Conservation (phyloP, 1,140 invertebrate genomes). For the Adelges cooleyi region DNA sequence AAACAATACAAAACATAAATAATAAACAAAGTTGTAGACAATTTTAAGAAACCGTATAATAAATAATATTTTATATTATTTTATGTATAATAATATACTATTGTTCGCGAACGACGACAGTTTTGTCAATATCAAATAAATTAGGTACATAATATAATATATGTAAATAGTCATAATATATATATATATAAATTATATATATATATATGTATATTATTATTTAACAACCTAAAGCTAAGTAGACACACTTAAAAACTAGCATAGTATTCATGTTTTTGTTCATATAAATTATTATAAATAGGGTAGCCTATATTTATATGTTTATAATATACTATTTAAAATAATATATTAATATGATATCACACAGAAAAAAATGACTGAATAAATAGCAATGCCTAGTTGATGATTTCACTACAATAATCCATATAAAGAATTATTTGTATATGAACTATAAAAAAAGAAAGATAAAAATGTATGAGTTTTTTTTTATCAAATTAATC, state of each 20-base stretch:
- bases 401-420: conserved; percentile 15
- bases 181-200: too few relatives aligned
- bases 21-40: neutral
- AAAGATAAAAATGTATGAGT: neutral
- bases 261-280: conserved; percentile 26
- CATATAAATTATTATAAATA: conserved; percentile 26
- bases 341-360: conserved; percentile 27
- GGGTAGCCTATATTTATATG: conserved; percentile 2
- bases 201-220: conserved; percentile 23
- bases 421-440: neutral
- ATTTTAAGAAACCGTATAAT: conserved; percentile 20
- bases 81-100: conserved; percentile 9
- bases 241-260: conserved; percentile 20
- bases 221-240: conserved; percentile 24
- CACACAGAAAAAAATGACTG: conserved; percentile 23
- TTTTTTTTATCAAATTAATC: neutral
- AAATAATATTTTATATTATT: too few relatives aligned
- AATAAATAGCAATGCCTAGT: conserved; percentile 27
- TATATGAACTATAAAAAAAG: neutral
- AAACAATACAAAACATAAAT: too few relatives aligned
- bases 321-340: conserved; percentile 18
- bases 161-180: conserved; percentile 23
- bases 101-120: conserved; percentile 20
- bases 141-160: conserved; percentile 16
- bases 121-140: conserved; percentile 19